Evolutionary conservation across 2,113 vertebrate species (phyloP), one percentile per base, ranked within the genome.

Genomic region (Recurvirostra avosetta): DNA sequence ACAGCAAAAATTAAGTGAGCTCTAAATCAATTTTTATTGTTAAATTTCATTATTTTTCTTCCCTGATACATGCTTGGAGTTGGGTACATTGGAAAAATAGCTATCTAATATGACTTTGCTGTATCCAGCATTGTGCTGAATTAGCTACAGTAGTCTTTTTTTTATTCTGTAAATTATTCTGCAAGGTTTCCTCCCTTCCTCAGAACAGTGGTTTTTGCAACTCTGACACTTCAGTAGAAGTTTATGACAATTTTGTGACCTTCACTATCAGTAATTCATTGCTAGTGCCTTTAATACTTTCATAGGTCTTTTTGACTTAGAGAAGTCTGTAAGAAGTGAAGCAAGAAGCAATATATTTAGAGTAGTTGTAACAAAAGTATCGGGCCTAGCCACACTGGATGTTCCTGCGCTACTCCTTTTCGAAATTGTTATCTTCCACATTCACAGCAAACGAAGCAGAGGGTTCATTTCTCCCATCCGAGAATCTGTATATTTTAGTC

Each of bases 91-190:
- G 9, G 26, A 83, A 95, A 94, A 90, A 87, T 52, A 94, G 53
- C 91, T 62, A 49, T 29, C 49, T 71, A 52, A 70, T 22, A 73
- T 14, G 29, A 71, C 94, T 96, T 73, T 87, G 49, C 86, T 86
- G 34, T 47, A 68, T 70, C 63, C 56, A 86, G 71, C 50, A 71
- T 61, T 86, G 88, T 90, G 72, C 81, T 96, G 86, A 94, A 96
- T 88, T 93, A 91, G 73, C 88, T 90, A 70, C 36, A 45, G 76
- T 71, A 72, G 41, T 45, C 53, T 72, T 92, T 58, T 63, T 63
- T 89, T 94, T 72, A 78, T 89, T 59, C 70, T 34, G 62, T 49
- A 87, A 87, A 89, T 94, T 94, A 88, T 94, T 91, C 66, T 91
- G 71, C 66, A 91, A 81, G 80, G 34, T 81, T 96, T 56, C 66